phyloP scores from a whole-genome alignment of 1,140 invertebrate genomes.

The Papilio helenus region DNA sequence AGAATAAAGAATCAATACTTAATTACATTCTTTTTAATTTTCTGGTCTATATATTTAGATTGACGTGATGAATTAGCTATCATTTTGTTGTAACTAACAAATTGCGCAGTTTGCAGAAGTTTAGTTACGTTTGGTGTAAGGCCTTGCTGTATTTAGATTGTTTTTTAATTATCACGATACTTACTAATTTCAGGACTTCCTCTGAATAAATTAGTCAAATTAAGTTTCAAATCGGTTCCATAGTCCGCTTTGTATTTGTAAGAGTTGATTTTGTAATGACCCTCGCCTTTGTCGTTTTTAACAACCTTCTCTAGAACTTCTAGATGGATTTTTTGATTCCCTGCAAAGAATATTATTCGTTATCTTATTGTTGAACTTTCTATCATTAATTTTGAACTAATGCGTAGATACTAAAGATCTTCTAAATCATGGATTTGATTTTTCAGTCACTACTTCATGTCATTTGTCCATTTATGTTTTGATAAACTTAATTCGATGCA shows the following conservation, averaged over 20 bases:
- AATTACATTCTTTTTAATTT: too few relatives aligned
- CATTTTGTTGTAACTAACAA: too few relatives aligned
- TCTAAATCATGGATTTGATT: too few relatives aligned
- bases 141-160: not conserved
- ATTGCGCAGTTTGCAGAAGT: too few relatives aligned
- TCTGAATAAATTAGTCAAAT: constrained; percentile 73
- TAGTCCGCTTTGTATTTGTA: constrained; percentile 80
- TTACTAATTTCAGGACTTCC: constrained; percentile 76
- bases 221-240: constrained; percentile 75
- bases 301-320: constrained; percentile 74
- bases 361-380: too few relatives aligned
- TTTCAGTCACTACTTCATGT: not conserved
- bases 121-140: too few relatives aligned
- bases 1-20: constrained; percentile 32
- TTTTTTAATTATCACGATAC: constrained; percentile 43
- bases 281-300: constrained; percentile 65
- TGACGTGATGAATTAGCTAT: too few relatives aligned
- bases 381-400: too few relatives aligned
- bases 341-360: constrained; percentile 45
- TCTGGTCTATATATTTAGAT: too few relatives aligned
- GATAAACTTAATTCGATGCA: not conserved
- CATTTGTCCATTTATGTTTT: not conserved
- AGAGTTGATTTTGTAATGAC: constrained; percentile 78
- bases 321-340: constrained; percentile 73
- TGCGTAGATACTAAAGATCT: too few relatives aligned